These are phyloP conservation scores for Meliscaeva auricollis DNA, from an alignment of 2,888 invertebrate genomes.

Conservation along the genomic window DNA sequence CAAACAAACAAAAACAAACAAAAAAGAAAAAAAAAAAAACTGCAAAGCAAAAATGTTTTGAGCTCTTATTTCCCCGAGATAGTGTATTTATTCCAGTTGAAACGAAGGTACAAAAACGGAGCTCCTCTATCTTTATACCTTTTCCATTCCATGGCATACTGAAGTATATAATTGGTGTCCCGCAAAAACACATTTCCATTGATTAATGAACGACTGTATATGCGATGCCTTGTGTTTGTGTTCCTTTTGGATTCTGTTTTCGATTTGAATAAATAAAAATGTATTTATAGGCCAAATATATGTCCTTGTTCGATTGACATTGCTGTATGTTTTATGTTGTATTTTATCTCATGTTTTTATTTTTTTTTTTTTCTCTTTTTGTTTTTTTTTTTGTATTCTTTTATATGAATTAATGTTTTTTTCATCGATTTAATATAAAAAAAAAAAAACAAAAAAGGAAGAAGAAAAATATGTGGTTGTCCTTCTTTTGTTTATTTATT, in stretches of 20 bases:
- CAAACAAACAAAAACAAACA: neutral
- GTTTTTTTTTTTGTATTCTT: neutral
- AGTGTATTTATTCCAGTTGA: neutral
- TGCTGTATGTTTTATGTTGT: conserved; percentile 9
- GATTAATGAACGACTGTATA: conserved; percentile 10
- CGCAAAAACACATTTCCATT: conserved; percentile 28
- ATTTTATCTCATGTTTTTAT: too few species aligned
- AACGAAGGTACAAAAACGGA: too few species aligned
- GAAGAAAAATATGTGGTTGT: neutral
- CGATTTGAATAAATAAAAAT: conserved; percentile 46
- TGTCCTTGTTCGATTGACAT: conserved; percentile 24
- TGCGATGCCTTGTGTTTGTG: conserved; percentile 4
- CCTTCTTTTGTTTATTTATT: neutral
- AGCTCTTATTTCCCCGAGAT: conserved; percentile 29
- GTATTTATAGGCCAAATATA: conserved; percentile 26
- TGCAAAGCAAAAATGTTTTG: conserved; percentile 21
- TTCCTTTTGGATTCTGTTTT: conserved; percentile 30
- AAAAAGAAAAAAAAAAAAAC: neutral
- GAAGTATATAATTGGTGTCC: conserved; percentile 13
- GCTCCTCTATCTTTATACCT: neutral
- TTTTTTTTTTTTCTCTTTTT: neutral
- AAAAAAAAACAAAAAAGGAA: neutral
- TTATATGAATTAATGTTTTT: conserved; percentile 19
- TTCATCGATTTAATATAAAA: conserved; percentile 28
- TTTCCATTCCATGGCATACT: neutral